Base-by-base conservation (phyloP, 2,888 invertebrate genomes). In the Heterodera filipjevi region DNA sequence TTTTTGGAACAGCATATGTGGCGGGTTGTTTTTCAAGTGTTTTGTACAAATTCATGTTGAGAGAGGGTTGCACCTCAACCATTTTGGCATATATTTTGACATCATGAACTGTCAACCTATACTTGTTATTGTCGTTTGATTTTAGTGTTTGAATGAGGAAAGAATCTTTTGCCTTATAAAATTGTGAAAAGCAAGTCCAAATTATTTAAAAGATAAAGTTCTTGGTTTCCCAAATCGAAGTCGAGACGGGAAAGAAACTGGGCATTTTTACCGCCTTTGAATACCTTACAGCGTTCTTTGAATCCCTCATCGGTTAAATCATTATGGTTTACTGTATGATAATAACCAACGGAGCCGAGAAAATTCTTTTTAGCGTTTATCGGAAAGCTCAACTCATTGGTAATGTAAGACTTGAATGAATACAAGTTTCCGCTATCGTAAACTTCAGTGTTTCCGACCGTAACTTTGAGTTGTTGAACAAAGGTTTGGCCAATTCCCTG, bases 181-280 rank as follows among this genome's bases (percentile, higher is more conserved):
- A n/a, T n/a, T n/a, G n/a, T n/a, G n/a, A n/a, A n/a, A n/a, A n/a
- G n/a, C n/a, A n/a, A n/a, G n/a, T n/a, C n/a, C n/a, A n/a, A n/a
- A n/a, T n/a, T n/a, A n/a, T n/a, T n/a, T n/a, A n/a, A n/a, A n/a
- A n/a, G n/a, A n/a, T n/a, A n/a, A n/a, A 75, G 44, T 19, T 73
- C 49, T 33, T 80, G 80, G 30, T 80, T 80, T 2, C 73, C 81
- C 19, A 80, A 32, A 46, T 80, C 80, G 32, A 80, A 80, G 32
- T 79, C 71, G n/a, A 79, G 32, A 30, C 66, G 59, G n/a, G 80
- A 30, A 12, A 79, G n/a, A 12, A 80, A 30, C 39, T 79, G 64
- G 0, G 59, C n/a, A 2, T 14, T 19, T 30, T 46, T 35, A 12
- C 79, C 71, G 8, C 33, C 49, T 22, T 53, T 10, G 16, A 80